Evolutionary conservation across 2,888 invertebrate species (phyloP).

Genomic region (Torymus tubicola): DNA sequence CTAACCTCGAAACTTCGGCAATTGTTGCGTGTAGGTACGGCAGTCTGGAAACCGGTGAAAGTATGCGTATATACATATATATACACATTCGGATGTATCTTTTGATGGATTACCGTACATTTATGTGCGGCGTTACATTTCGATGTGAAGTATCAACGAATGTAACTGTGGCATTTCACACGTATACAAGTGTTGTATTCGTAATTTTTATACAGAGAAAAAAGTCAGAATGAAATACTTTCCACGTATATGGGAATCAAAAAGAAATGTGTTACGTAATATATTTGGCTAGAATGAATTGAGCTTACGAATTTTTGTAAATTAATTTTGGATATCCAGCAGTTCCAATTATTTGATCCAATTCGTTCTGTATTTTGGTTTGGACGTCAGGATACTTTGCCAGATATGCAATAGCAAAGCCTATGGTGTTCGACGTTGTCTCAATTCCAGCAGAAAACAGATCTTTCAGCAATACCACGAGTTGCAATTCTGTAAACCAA

Average conservation of each 20-base stretch:
- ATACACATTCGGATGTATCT: too few relatives aligned
- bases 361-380: constrained; percentile 84
- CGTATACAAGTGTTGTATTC: too few relatives aligned
- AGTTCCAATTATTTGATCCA: constrained; percentile 84
- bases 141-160: too few relatives aligned
- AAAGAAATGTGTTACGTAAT: constrained; percentile 63
- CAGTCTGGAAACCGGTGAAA: constrained; percentile 77
- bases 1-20: constrained; percentile 86
- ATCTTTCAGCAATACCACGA: constrained; percentile 87
- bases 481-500: constrained; percentile 80
- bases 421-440: constrained; percentile 87
- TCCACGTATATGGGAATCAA: too few relatives aligned
- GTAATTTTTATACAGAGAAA: too few relatives aligned
- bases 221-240: too few relatives aligned
- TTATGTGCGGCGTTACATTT: too few relatives aligned
- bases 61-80: too few relatives aligned
- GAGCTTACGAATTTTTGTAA: constrained; percentile 62
- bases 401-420: constrained; percentile 86
- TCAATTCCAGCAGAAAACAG: constrained; percentile 91
- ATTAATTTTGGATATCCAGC: constrained; percentile 81
- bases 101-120: too few relatives aligned
- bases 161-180: too few relatives aligned
- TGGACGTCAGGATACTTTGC: constrained; percentile 84
- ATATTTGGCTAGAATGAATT: neutral
- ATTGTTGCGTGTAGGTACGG: constrained; percentile 88